Evolutionary conservation across 2,888 invertebrate genomes (phyloP), one percentile per base, ranked within the genome.

Genomic region (Drosophila fulvimacula): DNA sequence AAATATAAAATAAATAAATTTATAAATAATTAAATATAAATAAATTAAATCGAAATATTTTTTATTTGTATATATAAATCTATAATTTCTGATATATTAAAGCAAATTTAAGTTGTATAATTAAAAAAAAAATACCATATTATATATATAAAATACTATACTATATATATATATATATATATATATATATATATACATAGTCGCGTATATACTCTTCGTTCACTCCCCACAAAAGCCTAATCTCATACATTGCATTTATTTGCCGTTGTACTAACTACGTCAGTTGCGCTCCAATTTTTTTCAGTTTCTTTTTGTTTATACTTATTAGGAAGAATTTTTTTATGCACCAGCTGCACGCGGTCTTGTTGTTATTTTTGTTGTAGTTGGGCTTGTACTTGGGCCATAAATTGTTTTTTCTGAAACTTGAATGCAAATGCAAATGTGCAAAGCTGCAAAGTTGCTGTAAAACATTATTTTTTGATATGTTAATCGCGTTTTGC

Each of bases 401-500:
- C 38, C 83, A 83, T 88, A 83, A 72, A 83, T 77, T 46, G 46
- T 46, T 27, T 70, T 30, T 76, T 76, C 57, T 79, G 61, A 73
- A 80, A 82, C 73, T 80, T 82, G 72, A 85, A 78, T 66, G 73
- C 59, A 71, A 82, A 67, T 80, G 77, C 68, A 59, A 73, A 64
- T 59, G 68, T 48, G 62, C 52, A 66, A 65, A 73, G 65, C 68
- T 77, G 71, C 57, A 86, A 87, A 83, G 69, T 78, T 76, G 78
- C 73, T 79, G 83, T 80, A 66, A 82, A 83, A 84, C 82, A 85
- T 65, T 82, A 68, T 68, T 65, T 67, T 84, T 86, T 86, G 84
- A 86, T 87, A 87, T 85, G 85, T 87, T 85, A 89, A 85, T 82
- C 80, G 85, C 63, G 72, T 55, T 62, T 60, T 69, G 81, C 89